phyloP scores from a whole-genome alignment of 2,888 invertebrate species.

The Beris morrisii region DNA sequence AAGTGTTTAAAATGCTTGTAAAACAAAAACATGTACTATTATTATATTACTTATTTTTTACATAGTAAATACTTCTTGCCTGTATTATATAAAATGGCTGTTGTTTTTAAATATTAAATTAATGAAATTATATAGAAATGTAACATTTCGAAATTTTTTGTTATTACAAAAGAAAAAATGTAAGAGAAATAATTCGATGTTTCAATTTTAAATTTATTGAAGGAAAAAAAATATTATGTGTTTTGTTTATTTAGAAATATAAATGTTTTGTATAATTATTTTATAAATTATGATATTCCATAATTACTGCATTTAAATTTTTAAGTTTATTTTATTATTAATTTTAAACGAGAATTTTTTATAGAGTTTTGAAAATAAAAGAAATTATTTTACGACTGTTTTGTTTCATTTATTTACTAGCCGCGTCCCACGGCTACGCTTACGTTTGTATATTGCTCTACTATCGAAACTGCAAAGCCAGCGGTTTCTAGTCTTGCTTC shows the following conservation, averaged over 20 bases:
- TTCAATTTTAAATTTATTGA: background rate
- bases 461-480: too few relatives aligned
- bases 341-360: too few relatives aligned
- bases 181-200: background rate
- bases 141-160: constrained; percentile 16
- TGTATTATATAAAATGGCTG: constrained; percentile 39
- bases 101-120: constrained; percentile 24
- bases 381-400: too few relatives aligned
- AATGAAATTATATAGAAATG: constrained; percentile 7
- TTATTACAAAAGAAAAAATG: constrained; percentile 22
- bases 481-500: too few relatives aligned
- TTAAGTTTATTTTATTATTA: constrained; percentile 19
- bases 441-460: too few relatives aligned
- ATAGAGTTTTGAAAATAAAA: too few relatives aligned
- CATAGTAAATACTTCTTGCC: constrained; percentile 32
- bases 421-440: too few relatives aligned
- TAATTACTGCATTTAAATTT: constrained; percentile 32
- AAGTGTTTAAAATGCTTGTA: background rate
- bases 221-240: background rate
- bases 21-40: background rate
- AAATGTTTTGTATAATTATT: constrained; percentile 1
- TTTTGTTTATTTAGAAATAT: background rate
- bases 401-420: too few relatives aligned
- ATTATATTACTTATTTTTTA: background rate
- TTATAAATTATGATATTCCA: constrained; percentile 6